phyloP scores from a whole-genome alignment of 2,888 invertebrate genomes.

The Crioceris asparagi region DNA sequence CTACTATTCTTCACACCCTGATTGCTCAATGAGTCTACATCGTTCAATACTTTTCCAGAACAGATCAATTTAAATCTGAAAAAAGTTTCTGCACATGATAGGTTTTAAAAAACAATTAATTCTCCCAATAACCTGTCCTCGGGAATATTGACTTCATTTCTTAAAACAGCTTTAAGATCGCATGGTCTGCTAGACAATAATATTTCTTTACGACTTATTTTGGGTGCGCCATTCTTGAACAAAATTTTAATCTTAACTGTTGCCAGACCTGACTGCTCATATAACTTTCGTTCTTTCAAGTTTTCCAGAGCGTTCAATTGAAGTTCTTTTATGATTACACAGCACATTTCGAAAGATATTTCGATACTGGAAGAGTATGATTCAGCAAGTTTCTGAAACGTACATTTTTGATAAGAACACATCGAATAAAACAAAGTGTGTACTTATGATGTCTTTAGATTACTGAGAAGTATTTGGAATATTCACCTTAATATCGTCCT shows the following conservation, averaged over 20 bases:
- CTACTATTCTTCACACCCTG: conserved; percentile 60
- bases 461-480: conserved; percentile 18
- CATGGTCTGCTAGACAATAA: conserved; percentile 43
- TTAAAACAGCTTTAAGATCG: conserved; percentile 46
- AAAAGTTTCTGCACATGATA: conserved; percentile 10
- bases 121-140: conserved; percentile 35
- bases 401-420: conserved; percentile 14
- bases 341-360: conserved; percentile 42
- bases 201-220: conserved; percentile 44
- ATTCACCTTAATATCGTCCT: conserved; percentile 41
- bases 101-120: conserved; percentile 1
- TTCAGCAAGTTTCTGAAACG: conserved; percentile 48
- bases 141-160: conserved; percentile 38
- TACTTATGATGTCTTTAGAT: no score
- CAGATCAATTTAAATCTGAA: conserved; percentile 57
- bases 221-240: conserved; percentile 42
- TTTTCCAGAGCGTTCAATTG: conserved; percentile 62
- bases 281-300: conserved; percentile 56
- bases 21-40: conserved; percentile 39
- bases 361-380: conserved; percentile 48
- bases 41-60: conserved; percentile 53
- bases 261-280: conserved; percentile 60
- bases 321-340: conserved; percentile 48
- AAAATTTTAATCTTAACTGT: conserved; percentile 59
- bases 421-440: no score